Conservation (phyloP, 2,888 invertebrate species). For the Athrips mouffetella region DNA sequence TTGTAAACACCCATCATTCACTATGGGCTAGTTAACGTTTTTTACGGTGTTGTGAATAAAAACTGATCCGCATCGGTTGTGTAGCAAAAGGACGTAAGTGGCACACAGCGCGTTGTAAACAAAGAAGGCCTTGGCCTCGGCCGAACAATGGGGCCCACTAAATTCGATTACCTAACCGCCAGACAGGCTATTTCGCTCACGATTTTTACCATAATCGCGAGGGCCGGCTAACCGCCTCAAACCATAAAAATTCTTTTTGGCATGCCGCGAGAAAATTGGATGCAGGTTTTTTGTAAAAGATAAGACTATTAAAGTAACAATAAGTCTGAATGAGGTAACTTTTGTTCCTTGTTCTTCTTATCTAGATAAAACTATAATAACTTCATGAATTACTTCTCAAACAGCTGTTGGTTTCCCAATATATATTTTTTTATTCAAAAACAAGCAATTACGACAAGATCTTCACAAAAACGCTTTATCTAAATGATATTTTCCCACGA, state of each 20-base stretch:
- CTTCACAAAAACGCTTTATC: not conserved
- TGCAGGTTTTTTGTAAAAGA: too few relatives aligned
- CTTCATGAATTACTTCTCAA: too few relatives aligned
- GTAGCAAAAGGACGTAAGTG: conserved; percentile 42
- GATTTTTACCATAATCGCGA: conserved; percentile 50
- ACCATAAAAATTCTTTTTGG: not conserved
- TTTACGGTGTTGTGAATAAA: conserved; percentile 14
- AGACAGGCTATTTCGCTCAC: conserved; percentile 58
- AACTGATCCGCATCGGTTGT: conserved; percentile 32
- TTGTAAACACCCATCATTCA: not conserved
- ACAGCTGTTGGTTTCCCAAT: too few relatives aligned
- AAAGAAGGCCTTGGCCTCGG: conserved; percentile 68
- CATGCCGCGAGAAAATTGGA: not conserved
- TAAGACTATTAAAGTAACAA: too few relatives aligned
- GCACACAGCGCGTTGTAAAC: conserved; percentile 59
- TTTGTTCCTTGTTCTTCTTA: too few relatives aligned
- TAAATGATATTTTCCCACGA: conserved; percentile 4
- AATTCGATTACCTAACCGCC: conserved; percentile 68
- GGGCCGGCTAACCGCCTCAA: not conserved
- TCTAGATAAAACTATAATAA: too few relatives aligned
- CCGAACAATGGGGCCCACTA: conserved; percentile 66
- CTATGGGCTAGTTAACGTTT: conserved; percentile 15
- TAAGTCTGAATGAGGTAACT: too few relatives aligned
- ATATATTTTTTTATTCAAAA: too few relatives aligned
- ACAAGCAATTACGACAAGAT: not conserved